A percentile compares a stretch with the other conserved stretches of the same genome.
These are phyloP conservation scores for Tricholaema leucomelas DNA, from an alignment of 2,113 vertebrate genomes.

Conservation along the genomic window DNA sequence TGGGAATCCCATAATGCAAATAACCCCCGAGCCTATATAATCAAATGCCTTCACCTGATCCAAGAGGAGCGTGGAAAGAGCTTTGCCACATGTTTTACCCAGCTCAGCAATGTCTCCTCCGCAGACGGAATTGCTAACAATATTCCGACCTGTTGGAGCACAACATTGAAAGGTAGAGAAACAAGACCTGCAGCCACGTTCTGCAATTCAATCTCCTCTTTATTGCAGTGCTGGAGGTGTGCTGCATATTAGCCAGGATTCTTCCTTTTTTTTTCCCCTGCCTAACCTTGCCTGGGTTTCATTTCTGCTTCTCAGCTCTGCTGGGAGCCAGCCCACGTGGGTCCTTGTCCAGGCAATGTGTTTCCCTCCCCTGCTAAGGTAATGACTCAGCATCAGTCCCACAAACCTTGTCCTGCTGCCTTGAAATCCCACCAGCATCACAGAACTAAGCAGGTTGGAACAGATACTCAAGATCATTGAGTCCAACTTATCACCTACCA, in stretches of 20 bases:
- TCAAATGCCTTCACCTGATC: constrained; percentile 57
- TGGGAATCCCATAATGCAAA: constrained; percentile 72
- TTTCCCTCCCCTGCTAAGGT: background rate
- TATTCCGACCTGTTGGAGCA: constrained; percentile 77
- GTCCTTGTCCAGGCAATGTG: background rate
- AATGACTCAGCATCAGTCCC: background rate
- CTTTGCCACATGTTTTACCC: constrained; percentile 69
- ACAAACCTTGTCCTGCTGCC: background rate
- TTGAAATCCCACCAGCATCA: background rate
- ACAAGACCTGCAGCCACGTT: constrained; percentile 73
- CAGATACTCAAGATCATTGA: too few species aligned
- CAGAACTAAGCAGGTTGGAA: too few species aligned
- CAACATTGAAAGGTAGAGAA: constrained; percentile 71
- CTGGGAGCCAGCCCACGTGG: background rate
- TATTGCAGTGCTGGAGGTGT: constrained; percentile 46
- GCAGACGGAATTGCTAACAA: constrained; percentile 70
- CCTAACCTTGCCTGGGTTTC: constrained; percentile 58
- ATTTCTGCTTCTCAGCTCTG: background rate
- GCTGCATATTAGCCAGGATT: constrained; percentile 52
- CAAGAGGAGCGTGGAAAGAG: constrained; percentile 35
- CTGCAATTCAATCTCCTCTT: constrained; percentile 73
- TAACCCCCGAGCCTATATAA: constrained; percentile 45
- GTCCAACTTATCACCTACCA: too few species aligned
- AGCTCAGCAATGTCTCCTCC: constrained; percentile 58
- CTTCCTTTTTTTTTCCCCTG: background rate